Evolutionary conservation across 2,888 invertebrate species (phyloP).

Genomic region (Ochropleura leucogaster): DNA sequence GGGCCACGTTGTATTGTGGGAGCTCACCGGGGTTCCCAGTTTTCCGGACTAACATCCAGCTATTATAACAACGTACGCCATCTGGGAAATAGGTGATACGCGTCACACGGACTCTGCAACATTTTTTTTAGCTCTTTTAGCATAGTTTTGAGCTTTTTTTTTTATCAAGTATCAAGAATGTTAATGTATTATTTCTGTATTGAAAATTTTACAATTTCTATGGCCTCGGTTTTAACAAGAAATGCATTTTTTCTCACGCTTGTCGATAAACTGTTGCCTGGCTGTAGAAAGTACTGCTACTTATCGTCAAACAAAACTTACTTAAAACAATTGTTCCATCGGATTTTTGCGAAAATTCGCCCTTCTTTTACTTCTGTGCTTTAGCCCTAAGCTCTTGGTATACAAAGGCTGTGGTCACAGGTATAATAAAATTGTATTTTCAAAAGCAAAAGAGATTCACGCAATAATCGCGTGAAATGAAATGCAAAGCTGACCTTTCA

Average conservation of each 20-base stretch:
- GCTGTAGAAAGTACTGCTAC: neutral
- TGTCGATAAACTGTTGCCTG: slow-evolving; percentile 17
- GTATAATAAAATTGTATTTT: slow-evolving; percentile 27
- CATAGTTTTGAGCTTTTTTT: no score
- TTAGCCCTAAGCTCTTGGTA: neutral
- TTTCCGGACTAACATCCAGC: slow-evolving; percentile 46
- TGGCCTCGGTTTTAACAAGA: neutral
- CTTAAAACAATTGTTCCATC: neutral
- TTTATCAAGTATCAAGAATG: neutral
- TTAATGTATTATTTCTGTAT: slow-evolving; percentile 2
- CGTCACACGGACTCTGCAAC: slow-evolving; percentile 7
- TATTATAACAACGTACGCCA: slow-evolving; percentile 33
- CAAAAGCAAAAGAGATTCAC: slow-evolving; percentile 42
- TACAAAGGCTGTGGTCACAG: neutral
- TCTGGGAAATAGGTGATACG: slow-evolving; percentile 43
- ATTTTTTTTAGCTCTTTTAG: no score
- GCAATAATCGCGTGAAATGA: slow-evolving; percentile 56
- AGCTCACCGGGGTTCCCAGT: slow-evolving; percentile 48
- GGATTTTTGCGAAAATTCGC: neutral
- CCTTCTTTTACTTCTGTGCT: neutral
- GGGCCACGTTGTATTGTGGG: slow-evolving; percentile 58
- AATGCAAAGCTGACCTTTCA: slow-evolving; percentile 72
- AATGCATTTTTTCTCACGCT: slow-evolving; percentile 21
- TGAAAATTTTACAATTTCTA: neutral
- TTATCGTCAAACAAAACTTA: neutral